A percentile compares a stretch with the other conserved stretches of the same genome.
Conservation (phyloP, 2,888 invertebrate genomes). For the Drosophila histrio region DNA sequence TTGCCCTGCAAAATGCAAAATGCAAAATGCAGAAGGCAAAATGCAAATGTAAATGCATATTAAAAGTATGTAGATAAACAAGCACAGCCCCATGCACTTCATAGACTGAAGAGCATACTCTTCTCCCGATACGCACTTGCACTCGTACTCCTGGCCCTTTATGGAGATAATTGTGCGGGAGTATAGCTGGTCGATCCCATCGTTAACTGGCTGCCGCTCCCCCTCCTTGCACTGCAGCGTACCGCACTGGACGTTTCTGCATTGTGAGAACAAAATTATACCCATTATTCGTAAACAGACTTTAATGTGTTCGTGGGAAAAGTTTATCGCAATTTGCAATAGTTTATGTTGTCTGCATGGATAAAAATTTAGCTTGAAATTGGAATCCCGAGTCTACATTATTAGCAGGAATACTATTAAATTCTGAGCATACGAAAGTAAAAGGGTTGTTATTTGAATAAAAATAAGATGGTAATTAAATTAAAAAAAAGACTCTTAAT, state of each 20-base stretch:
- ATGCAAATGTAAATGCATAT: not conserved
- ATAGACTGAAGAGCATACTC: not conserved
- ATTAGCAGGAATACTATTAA: too few species aligned
- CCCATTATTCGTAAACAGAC: not conserved
- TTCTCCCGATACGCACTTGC: conserved; percentile 91
- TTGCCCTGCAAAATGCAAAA: conserved; percentile 86
- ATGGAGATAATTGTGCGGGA: conserved; percentile 95
- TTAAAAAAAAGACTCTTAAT: too few species aligned
- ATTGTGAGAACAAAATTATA: not conserved
- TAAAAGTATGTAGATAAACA: not conserved
- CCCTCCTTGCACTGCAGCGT: conserved; percentile 97
- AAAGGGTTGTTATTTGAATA: too few species aligned
- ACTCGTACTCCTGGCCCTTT: conserved; percentile 95
- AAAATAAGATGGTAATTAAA: too few species aligned
- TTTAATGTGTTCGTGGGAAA: too few species aligned
- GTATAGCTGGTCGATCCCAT: conserved; percentile 92
- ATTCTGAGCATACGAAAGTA: too few species aligned
- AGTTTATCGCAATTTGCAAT: not conserved
- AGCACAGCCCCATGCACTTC: not conserved
- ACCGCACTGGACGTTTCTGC: conserved; percentile 95
- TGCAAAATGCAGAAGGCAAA: not conserved
- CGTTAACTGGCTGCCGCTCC: conserved; percentile 91
- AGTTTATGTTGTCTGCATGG: too few species aligned
- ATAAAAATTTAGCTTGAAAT: too few species aligned
- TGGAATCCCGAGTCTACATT: too few species aligned